phyloP scores from a whole-genome alignment of 2,113 vertebrate species.

The Xenopus borealis region DNA sequence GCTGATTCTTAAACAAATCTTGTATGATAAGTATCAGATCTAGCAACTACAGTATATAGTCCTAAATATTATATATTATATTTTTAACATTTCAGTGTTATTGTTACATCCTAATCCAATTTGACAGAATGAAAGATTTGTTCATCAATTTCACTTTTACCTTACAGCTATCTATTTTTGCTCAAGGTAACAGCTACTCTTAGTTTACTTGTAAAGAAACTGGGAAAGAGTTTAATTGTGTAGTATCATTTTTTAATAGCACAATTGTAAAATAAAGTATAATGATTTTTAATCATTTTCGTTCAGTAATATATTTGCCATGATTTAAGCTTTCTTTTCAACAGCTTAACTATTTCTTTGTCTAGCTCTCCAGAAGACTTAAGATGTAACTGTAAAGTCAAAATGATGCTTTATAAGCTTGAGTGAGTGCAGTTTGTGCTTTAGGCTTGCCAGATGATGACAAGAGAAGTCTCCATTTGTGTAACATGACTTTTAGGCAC shows the following conservation, averaged over 20 bases:
- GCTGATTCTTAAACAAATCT: constrained; percentile 48
- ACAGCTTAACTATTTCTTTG: neutral
- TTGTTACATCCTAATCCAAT: constrained; percentile 58
- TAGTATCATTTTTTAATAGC: no score
- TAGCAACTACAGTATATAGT: constrained; percentile 24
- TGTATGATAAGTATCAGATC: constrained; percentile 46
- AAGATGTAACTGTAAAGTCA: constrained; percentile 61
- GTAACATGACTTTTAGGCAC: constrained; percentile 76
- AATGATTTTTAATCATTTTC: no score
- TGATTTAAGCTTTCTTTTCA: no score
- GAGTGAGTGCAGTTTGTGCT: constrained; percentile 80
- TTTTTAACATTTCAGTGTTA: constrained; percentile 56
- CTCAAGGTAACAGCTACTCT: constrained; percentile 58
- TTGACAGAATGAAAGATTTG: constrained; percentile 65
- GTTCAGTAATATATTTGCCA: no score
- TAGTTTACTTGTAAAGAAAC: constrained; percentile 50
- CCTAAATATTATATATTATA: constrained; percentile 48
- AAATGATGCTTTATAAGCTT: constrained; percentile 77
- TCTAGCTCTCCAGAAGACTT: neutral
- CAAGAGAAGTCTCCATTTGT: constrained; percentile 69
- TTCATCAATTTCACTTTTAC: constrained; percentile 63
- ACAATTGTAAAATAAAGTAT: no score
- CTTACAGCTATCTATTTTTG: constrained; percentile 59
- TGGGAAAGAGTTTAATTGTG: no score
- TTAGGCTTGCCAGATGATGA: constrained; percentile 86